Evolutionary conservation across 2,888 invertebrate species (phyloP).

Genomic region (Hofmannophila pseudospretella): DNA sequence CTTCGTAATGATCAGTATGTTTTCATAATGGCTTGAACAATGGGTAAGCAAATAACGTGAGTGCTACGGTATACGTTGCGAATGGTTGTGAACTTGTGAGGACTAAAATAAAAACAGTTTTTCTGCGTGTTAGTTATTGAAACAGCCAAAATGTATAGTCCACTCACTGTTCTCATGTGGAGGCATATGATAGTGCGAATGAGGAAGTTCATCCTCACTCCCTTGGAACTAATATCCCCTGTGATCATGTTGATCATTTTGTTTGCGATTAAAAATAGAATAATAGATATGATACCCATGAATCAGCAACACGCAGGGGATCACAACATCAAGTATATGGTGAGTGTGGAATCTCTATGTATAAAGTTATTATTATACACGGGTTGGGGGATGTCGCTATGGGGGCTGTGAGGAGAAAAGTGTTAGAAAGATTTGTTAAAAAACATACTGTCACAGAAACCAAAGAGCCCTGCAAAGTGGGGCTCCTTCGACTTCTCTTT

Average conservation of each 20-base stretch:
- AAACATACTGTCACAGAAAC: no score
- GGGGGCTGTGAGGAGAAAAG: no score
- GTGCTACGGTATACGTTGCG: not conserved
- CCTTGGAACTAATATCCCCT: constrained; percentile 26
- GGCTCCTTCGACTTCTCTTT: no score
- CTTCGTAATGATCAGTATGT: not conserved
- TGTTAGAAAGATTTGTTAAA: no score
- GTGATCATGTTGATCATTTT: constrained; percentile 19
- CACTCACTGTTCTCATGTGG: constrained; percentile 34
- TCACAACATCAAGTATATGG: not conserved
- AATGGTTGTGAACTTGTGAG: not conserved
- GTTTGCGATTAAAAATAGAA: constrained; percentile 8
- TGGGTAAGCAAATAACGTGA: not conserved
- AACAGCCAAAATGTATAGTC: constrained; percentile 19
- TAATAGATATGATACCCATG: not conserved
- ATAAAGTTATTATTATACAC: no score
- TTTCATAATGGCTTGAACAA: not conserved
- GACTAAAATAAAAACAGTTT: not conserved
- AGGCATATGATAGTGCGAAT: constrained; percentile 36
- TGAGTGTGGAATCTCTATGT: no score
- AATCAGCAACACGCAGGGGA: not conserved
- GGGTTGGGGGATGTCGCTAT: no score
- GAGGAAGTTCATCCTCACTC: constrained; percentile 26
- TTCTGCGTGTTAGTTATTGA: no score
- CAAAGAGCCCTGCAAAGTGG: no score